A percentile compares a stretch with the other conserved stretches of the same genome.
phyloP scores from a whole-genome alignment of 2,888 invertebrate species.

The Palloptera scutellata region DNA sequence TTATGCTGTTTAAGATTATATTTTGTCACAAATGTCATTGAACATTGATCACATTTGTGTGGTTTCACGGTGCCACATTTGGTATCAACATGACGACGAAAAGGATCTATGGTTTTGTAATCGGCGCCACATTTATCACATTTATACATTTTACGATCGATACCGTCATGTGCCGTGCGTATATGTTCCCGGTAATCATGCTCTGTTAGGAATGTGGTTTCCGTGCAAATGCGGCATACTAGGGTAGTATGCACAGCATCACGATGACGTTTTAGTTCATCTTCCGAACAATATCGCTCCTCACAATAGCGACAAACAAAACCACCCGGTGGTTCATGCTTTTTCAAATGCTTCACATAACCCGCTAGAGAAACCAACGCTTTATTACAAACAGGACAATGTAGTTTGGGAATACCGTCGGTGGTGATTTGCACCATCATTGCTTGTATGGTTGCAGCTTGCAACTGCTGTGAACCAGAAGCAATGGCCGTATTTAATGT shows the following conservation, averaged over 20 bases:
- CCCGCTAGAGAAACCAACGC: conserved; percentile 50
- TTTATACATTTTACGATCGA: conserved; percentile 59
- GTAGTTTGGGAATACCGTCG: conserved; percentile 57
- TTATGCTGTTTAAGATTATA: conserved; percentile 55
- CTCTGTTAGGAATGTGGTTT: conserved; percentile 52
- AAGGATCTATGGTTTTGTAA: conserved; percentile 62
- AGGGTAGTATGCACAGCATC: conserved; percentile 51
- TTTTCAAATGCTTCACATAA: conserved; percentile 62
- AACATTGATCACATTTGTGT: conserved; percentile 60
- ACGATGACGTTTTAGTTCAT: conserved; percentile 55
- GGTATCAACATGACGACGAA: conserved; percentile 58
- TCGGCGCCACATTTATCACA: conserved; percentile 65
- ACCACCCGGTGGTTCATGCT: conserved; percentile 63
- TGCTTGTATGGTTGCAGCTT: conserved; percentile 30
- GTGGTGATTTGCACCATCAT: conserved; percentile 61
- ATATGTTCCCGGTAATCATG: conserved; percentile 62
- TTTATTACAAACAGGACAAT: conserved; percentile 60
- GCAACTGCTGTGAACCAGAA: conserved; percentile 22
- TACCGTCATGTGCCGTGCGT: conserved; percentile 58
- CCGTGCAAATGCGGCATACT: conserved; percentile 60
- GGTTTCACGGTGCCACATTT: conserved; percentile 64
- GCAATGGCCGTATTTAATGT: conserved; percentile 12
- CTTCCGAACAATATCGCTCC: conserved; percentile 53
- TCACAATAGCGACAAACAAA: conserved; percentile 62
- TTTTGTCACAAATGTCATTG: conserved; percentile 52